Percentiles rank a stretch among this genome's conserved stretches.
Evolutionary conservation across 2,797 vertebrate species (phyloP).

Genomic region (Halcyon leucocephala): DNA sequence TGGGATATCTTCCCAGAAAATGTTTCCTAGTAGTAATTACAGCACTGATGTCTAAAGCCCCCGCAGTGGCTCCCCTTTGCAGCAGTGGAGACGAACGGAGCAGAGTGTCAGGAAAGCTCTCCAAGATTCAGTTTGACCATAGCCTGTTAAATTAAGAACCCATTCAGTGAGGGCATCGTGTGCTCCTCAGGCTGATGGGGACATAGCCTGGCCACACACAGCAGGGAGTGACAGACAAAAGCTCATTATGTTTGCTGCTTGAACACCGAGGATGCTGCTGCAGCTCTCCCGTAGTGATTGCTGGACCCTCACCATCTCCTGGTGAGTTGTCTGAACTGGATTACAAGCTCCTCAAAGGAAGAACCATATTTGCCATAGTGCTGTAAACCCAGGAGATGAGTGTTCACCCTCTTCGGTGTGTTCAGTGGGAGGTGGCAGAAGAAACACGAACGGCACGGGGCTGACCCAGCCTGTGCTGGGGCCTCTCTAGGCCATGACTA

Average conservation of each 20-base stretch:
- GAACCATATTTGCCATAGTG: neutral
- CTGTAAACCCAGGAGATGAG: neutral
- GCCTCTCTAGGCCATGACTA: neutral
- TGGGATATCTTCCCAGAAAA: conserved; percentile 49
- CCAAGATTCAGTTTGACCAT: neutral
- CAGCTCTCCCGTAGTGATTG: neutral
- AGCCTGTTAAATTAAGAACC: neutral
- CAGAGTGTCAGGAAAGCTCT: neutral
- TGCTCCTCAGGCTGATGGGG: neutral
- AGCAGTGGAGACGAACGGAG: neutral
- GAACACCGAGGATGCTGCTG: neutral
- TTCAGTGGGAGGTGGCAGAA: neutral
- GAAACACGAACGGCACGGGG: neutral
- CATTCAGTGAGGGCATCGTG: accelerated
- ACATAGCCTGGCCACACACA: neutral
- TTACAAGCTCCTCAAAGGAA: neutral
- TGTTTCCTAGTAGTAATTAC: neutral
- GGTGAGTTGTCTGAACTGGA: neutral
- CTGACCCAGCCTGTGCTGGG: neutral
- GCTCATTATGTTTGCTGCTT: neutral
- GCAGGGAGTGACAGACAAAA: neutral
- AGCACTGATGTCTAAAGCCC: neutral
- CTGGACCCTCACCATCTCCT: neutral
- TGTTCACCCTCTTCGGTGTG: accelerated
- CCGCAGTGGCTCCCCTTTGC: neutral